Evolutionary conservation across 2,113 vertebrate species (phyloP).

Genomic region (Argyrosomus japonicus): DNA sequence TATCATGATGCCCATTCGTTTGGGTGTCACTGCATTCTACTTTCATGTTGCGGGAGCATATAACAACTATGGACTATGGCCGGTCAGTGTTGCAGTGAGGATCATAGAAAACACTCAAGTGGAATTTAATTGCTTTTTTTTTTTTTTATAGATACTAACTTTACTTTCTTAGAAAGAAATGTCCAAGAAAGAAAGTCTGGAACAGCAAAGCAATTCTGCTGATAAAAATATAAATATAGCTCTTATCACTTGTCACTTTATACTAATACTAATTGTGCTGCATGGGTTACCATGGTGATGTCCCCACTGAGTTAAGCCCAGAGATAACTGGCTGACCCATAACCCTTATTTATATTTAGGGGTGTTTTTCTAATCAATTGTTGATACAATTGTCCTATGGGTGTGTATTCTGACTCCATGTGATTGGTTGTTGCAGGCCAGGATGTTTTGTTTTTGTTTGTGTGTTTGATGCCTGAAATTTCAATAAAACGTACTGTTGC

Average conservation of each 20-base stretch:
- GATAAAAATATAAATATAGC: no score
- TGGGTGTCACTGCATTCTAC: slow-evolving; percentile 59
- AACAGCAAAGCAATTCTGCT: neutral
- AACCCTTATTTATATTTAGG: neutral
- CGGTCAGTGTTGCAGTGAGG: neutral
- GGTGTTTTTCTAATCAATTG: neutral
- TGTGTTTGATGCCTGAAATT: neutral
- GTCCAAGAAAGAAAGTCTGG: neutral
- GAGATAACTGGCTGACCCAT: no score
- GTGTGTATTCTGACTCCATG: neutral
- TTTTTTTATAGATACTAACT: no score
- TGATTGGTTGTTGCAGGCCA: neutral
- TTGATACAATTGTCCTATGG: neutral
- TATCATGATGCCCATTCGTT: slow-evolving; percentile 53
- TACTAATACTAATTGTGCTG: no score
- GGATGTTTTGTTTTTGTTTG: neutral
- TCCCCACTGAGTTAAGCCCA: no score
- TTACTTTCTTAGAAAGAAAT: no score
- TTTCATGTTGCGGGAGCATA: slow-evolving; percentile 63
- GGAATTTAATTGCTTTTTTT: neutral
- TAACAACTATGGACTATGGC: slow-evolving; percentile 30
- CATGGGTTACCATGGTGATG: no score
- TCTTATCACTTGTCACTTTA: no score
- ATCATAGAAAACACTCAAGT: neutral
- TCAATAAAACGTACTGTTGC: neutral